Base-by-base conservation (phyloP, 2,888 invertebrate species). In the Andrena chrysosceles region DNA sequence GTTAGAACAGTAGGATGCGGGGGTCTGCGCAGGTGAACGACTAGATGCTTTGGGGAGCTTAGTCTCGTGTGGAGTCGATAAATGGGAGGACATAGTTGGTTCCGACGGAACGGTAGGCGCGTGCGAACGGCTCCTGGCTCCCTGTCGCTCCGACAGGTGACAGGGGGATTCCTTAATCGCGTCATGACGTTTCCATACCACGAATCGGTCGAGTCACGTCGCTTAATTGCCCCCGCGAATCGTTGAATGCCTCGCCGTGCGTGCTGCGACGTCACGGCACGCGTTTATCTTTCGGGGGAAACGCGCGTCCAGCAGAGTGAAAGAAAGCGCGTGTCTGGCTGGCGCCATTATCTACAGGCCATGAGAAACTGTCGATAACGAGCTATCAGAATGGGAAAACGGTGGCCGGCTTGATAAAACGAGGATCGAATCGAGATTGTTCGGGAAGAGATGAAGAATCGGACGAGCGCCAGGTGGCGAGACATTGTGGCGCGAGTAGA, bases 141-240 rank as follows among this genome's bases (percentile, higher is more conserved):
- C 83, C 86, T 86, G 85, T 85, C 89, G 85, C 77, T 81, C 85
- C 81, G 85, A 88, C 89, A 88, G 86, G 88, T 87, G 90, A 89
- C 90, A 86, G 83, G 85, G 81, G 85, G 83, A 89, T 90, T 89
- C 87, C 85, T 89, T 89, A 90, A 90, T 90, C 88, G 89, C 85
- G 84, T 86, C 87, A 86, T 87, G 89, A 87, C 89, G 89, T 89
- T 91, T 91, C 87, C 89, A 90, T 81, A 73, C 84, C 86, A 82
- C 73, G 84, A 90, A 89, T 85, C 85, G 87, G 86, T 89, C 89
- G 87, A 92, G 93, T 93, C 93, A 93, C 92, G 91, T 91, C 89
- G 79, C 89, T 93, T 93, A 93, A 93, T 93, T 93, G 93, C 92
- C 89, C 89, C 89, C 68, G 84, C 84, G 82, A 89, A 84, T 84